phyloP scores from a whole-genome alignment of 2,797 vertebrate species.

The Myoxocephalus aenaeus region DNA sequence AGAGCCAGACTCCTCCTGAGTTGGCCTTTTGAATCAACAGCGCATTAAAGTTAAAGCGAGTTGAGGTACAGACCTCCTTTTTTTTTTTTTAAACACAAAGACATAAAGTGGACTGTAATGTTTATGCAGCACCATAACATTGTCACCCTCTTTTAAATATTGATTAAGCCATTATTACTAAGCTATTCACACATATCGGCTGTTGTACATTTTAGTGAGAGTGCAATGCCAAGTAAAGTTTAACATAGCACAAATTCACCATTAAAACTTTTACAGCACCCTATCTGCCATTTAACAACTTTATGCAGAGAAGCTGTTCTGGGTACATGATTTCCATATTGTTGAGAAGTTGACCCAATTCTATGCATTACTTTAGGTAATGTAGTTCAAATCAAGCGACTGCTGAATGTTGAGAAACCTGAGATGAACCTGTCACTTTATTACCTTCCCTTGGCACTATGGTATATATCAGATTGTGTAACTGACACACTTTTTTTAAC shows the following conservation, averaged over 20 bases:
- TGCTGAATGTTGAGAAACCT: constrained; percentile 25
- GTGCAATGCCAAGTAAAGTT: constrained; percentile 29
- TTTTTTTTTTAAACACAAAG: constrained; percentile 12
- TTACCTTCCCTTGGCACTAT: constrained; percentile 17
- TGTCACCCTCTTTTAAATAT: constrained; percentile 11
- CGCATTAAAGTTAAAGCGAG: neutral
- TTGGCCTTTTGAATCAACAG: constrained; percentile 22
- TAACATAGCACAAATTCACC: constrained; percentile 20
- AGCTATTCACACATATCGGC: constrained; percentile 5
- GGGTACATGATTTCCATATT: constrained; percentile 31
- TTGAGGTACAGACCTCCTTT: constrained; percentile 3
- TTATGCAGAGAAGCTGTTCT: constrained; percentile 30
- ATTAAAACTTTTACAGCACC: constrained; percentile 44
- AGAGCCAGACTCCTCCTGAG: constrained; percentile 10
- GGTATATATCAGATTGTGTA: constrained; percentile 11
- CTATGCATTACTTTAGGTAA: constrained; percentile 29
- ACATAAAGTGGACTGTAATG: constrained; percentile 14
- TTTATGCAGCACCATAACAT: constrained; percentile 13
- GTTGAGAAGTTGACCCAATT: constrained; percentile 51
- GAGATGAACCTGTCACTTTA: constrained; percentile 38
- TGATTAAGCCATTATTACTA: constrained; percentile 10
- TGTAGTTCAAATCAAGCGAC: constrained; percentile 41
- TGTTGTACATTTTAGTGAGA: constrained; percentile 1
- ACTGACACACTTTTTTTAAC: constrained; percentile 8
- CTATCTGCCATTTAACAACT: constrained; percentile 26